Base-by-base conservation (phyloP, 2,888 invertebrate genomes). In the Lasius fuliginosus region DNA sequence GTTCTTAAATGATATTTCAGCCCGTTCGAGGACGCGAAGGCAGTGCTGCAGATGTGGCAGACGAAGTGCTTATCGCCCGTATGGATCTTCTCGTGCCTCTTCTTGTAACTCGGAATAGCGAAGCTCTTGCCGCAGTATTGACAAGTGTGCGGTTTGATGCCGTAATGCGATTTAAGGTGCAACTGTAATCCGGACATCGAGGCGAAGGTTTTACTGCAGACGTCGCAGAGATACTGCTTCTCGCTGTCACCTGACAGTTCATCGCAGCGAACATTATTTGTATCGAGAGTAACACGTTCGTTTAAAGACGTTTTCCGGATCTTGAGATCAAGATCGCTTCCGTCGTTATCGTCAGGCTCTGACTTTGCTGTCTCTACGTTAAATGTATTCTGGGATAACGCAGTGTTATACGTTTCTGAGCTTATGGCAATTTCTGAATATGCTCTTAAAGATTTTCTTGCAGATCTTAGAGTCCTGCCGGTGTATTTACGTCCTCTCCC, bases 191-290 rank as follows among this genome's bases (percentile, higher is more conserved):
- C 92, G 1, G 91, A 90, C 49, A 90, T 88, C 0, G 91, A 90
- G 36, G 82, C 86, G 68, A 93, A 90, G 12, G 87, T 91, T 83
- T 92, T 92, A 62, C 90, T 91, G 68, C 92, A 93, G 15, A 91
- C 64, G 49, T 91, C 88, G 56, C 92, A 93, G 2, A 91, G 67
- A 86, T 88, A 92, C 67, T 75, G 88, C 6, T 84, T 85, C 11
- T 77, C 60, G 12, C 36, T 68, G 8, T 82, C 83, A 1, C 65
- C 30, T n/a, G 75, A 53, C 15, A 18, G 30, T 33, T 65, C 64
- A 33, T 60, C 71, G 3, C 36, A 64, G 4, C 1, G 8, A 65
- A n/a, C 23, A 36, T 36, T 36, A 36, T 36, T 36, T 12, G 40
- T 8, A 65, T 65, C 9, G 4, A 23, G 23, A 1, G 11, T 11